Percentiles rank a stretch among this genome's conserved stretches.
phyloP scores from a whole-genome alignment of 2,888 invertebrate genomes.

The Cheilosia vulpina region DNA sequence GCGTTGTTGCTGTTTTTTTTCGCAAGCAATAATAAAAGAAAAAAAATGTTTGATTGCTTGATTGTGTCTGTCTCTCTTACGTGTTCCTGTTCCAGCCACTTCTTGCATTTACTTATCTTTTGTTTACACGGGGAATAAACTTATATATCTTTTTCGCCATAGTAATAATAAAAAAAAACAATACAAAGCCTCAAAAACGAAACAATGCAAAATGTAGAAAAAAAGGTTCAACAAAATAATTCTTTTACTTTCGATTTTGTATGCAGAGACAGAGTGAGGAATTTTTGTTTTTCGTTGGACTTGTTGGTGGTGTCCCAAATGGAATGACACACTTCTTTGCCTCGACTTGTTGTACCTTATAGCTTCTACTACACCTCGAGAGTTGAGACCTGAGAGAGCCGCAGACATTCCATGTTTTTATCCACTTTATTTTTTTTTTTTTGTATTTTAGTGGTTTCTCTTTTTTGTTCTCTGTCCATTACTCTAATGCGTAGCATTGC shows the following conservation, averaged over 20 bases:
- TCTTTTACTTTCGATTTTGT: slow-evolving; percentile 66
- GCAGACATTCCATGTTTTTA: slow-evolving; percentile 49
- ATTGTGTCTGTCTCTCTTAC: slow-evolving; percentile 27
- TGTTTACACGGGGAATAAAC: slow-evolving; percentile 29
- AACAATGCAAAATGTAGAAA: background rate
- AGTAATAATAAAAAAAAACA: background rate
- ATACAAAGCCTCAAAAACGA: slow-evolving; percentile 6
- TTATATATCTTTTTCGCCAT: background rate
- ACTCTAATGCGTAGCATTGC: slow-evolving; percentile 48
- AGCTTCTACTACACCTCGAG: slow-evolving; percentile 40
- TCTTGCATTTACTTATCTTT: slow-evolving; percentile 24
- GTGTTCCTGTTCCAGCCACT: background rate
- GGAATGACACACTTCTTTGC: slow-evolving; percentile 61
- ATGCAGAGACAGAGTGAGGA: slow-evolving; percentile 37
- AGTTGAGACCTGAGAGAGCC: slow-evolving; percentile 4
- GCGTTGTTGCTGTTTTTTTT: background rate
- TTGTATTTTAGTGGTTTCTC: slow-evolving; percentile 36
- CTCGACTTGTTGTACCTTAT: background rate
- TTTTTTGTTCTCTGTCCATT: slow-evolving; percentile 18
- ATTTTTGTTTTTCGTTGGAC: slow-evolving; percentile 14
- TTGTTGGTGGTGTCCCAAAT: slow-evolving; percentile 46
- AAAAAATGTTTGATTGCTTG: slow-evolving; percentile 32
- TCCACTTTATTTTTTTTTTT: slow-evolving; percentile 23
- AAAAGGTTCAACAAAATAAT: slow-evolving; percentile 8
- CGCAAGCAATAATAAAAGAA: background rate